These are phyloP conservation scores for Ochropacha duplaris DNA, from an alignment of 2,888 invertebrate genomes.

Conservation along the genomic window DNA sequence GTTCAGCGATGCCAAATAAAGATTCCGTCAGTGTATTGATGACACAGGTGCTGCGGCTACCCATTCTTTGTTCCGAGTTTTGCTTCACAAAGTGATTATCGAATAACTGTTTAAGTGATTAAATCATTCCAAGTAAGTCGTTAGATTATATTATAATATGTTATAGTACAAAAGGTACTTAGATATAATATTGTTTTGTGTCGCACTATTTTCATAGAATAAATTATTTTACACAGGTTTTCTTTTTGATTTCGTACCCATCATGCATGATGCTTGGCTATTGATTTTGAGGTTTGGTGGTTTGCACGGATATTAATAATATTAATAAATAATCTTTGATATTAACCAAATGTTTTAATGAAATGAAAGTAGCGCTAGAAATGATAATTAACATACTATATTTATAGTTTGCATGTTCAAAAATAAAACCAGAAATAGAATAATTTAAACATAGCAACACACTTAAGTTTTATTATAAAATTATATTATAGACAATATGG, in stretches of 20 bases:
- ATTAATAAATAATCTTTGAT: no score
- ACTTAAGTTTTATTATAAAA: neutral
- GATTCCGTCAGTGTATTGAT: conserved; percentile 7
- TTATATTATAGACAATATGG: no score
- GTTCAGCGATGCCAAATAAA: conserved; percentile 5
- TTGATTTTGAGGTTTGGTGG: neutral
- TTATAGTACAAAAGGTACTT: conserved; percentile 2
- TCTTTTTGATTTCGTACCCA: conserved; percentile 46
- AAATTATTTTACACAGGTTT: conserved; percentile 51
- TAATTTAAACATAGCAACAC: neutral
- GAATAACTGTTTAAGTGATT: conserved; percentile 2
- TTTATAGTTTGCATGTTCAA: neutral
- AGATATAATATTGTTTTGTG: neutral
- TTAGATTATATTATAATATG: conserved; percentile 9
- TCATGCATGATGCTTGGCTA: conserved; percentile 25
- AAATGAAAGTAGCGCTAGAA: neutral
- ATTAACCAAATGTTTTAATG: neutral
- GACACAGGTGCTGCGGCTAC: conserved; percentile 21
- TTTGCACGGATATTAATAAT: neutral
- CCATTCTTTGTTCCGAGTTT: conserved; percentile 4
- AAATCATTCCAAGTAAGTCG: conserved; percentile 44
- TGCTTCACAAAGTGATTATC: conserved; percentile 2
- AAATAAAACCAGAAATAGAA: neutral
- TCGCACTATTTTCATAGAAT: conserved; percentile 18
- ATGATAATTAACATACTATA: neutral